A percentile compares a stretch with the other conserved stretches of the same genome.
These are phyloP conservation scores for Tachystola acroxantha DNA, from an alignment of 2,888 invertebrate genomes.

Conservation along the genomic window DNA sequence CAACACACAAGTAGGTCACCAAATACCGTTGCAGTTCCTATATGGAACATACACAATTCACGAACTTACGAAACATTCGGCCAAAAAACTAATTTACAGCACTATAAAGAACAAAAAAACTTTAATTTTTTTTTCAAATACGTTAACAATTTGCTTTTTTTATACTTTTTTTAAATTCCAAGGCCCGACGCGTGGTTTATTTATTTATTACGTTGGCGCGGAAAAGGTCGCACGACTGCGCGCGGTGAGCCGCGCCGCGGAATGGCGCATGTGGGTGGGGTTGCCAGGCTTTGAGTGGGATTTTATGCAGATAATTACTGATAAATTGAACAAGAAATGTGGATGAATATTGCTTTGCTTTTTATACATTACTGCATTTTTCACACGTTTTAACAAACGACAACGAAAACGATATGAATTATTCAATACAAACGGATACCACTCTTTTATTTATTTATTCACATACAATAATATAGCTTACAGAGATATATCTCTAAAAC, in stretches of 20 bases:
- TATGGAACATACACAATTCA: slow-evolving; percentile 17
- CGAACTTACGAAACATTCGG: slow-evolving; percentile 18
- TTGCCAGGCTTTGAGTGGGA: slow-evolving; percentile 30
- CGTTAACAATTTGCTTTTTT: neutral
- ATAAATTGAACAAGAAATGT: too few species aligned
- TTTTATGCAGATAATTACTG: neutral
- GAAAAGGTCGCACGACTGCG: slow-evolving; percentile 20
- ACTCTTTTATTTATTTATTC: too few species aligned
- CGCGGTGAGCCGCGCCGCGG: slow-evolving; percentile 39
- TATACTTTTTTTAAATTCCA: neutral
- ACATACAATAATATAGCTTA: too few species aligned
- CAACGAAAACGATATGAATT: too few species aligned
- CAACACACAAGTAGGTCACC: slow-evolving; percentile 39
- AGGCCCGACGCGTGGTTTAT: slow-evolving; percentile 17
- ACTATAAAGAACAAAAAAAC: neutral
- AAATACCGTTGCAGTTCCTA: slow-evolving; percentile 28
- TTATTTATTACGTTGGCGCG: slow-evolving; percentile 49
- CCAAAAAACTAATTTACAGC: slow-evolving; percentile 8
- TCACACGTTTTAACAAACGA: too few species aligned
- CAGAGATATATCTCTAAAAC: too few species aligned
- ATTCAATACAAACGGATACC: too few species aligned
- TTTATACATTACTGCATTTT: too few species aligned
- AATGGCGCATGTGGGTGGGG: slow-evolving; percentile 55
- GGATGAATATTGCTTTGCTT: too few species aligned
- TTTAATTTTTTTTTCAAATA: neutral